Evolutionary conservation across 2,797 vertebrate genomes (phyloP), one percentile per base, ranked within the genome.

Genomic region (Mormyrus proboscirostris): DNA sequence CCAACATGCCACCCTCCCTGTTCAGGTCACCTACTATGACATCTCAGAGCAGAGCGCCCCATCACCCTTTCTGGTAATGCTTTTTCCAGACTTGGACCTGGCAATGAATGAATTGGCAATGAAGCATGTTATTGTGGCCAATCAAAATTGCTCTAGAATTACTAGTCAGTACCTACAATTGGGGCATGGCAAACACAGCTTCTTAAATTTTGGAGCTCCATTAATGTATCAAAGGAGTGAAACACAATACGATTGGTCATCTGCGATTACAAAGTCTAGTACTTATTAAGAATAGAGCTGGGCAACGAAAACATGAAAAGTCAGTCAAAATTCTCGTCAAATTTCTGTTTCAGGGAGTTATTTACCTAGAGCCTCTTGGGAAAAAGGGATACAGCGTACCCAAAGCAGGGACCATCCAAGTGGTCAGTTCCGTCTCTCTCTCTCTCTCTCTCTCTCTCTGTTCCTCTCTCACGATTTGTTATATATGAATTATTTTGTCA

Each of bases 11-110:
- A 99, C 98, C 19, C 95, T 99, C 93, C 98, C 98, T 0, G 98
- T 99, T 29, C 96, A 97, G 86, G 98, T 99, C 93, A 98, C 98
- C 88, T 99, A 98, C 95, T 99, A 98, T 0, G 97, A 99, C 95
- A 97, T 98, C 94, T 98, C 98, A 0, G 98, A 99, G 95, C 98
- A 99, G 94, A 98, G 97, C 0, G 97, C 93, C 0, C 98, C 98
- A 91, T 98, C 98, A 0, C 98, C 98, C 92, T 99, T 99, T 94
- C 95, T 99, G 97, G 98, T 99, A 94, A 86, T 55, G 55, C 3
- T 22, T 50, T 44, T 50, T 84, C 41, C 73, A 79, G 73, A 44
- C 38, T n/a, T 44, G 73, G 38, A 79, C 73, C 0, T 44, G 29
- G 29, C 29, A 33, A 33, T 33, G 29, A 33, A 33, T 33, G 29